These are phyloP conservation scores for Ceyx melanurus DNA, from an alignment of 2,113 vertebrate genomes.

Conservation along the genomic window DNA sequence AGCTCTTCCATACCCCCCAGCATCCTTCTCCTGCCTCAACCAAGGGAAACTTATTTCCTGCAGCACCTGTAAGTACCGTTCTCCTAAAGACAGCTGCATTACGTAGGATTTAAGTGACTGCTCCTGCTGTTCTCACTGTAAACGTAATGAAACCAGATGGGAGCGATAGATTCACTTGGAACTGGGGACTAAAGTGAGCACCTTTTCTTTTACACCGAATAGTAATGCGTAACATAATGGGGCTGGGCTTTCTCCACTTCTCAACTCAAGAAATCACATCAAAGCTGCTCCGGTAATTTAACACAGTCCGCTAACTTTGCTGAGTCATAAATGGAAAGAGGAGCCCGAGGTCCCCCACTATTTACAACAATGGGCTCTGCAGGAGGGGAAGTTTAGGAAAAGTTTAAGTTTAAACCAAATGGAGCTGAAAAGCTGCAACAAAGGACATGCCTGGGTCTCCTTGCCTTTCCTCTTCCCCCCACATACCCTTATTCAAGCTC, in stretches of 20 bases:
- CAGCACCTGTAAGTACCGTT: neutral
- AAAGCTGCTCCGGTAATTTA: slow-evolving; percentile 45
- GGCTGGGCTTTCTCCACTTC: neutral
- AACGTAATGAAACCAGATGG: neutral
- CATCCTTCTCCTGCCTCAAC: neutral
- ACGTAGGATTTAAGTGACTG: neutral
- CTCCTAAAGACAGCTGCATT: neutral
- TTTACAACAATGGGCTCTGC: neutral
- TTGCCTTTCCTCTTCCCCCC: neutral
- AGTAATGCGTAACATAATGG: neutral
- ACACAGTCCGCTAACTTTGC: slow-evolving; percentile 38
- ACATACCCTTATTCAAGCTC: neutral
- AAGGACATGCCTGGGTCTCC: neutral
- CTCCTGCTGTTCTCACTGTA: neutral
- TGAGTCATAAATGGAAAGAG: slow-evolving; percentile 26
- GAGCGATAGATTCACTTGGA: neutral
- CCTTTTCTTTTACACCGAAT: slow-evolving; percentile 18
- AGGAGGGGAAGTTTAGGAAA: neutral
- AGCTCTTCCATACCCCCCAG: rapidly evolving
- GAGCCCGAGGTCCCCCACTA: neutral
- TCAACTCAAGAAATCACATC: slow-evolving; percentile 46
- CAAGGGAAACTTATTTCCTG: neutral
- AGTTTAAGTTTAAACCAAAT: neutral
- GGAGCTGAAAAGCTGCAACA: neutral
- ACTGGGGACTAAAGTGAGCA: neutral